Evolutionary conservation across 2,888 invertebrate species (phyloP), one percentile per base, ranked within the genome.

Genomic region (Mesorhabditis spiculigera): DNA sequence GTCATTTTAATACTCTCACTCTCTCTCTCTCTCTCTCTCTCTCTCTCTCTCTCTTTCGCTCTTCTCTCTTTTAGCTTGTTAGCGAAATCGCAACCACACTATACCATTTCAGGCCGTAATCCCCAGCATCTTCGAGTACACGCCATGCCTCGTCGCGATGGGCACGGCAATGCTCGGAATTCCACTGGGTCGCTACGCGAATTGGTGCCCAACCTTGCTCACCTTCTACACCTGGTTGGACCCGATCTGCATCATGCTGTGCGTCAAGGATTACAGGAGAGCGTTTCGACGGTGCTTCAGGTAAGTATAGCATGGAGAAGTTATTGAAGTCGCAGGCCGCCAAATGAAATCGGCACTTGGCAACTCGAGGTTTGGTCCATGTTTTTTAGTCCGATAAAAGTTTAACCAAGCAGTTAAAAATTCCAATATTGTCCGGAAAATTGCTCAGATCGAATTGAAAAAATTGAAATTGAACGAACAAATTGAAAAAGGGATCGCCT

Each of bases 191-290:
- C 8, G 58, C 8, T 50, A n/a, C 10, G 3, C 58, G n/a, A 50
- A 50, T 50, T 13, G 8, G 10, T 50, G 58, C 58, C 58, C 58
- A 50, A 50, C 58, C n/a, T 13, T 50, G n/a, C 58, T 50, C 58
- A 50, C 58, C 8, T 50, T 50, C n/a, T 50, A 50, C n/a, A 50
- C 58, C 8, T 50, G 58, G 58, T n/a, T 50, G 2, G 58, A 50
- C 58, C 58, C 58, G n/a, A 50, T 50, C n/a, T 50, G 58, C 58
- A 50, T 50, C 58, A 50, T 50, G 8, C 58, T 50, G 8, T 50
- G 58, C n/a, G 58, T 50, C 10, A 50, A 50, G n/a, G 58, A 50
- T n/a, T 50, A 50, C n/a, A 10, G 58, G n/a, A 50, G 8, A n/a
- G 58, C 58, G 58, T 13, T 50, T 50, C 10, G 58, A n/a, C 8